Base-by-base conservation (phyloP, 1,140 invertebrate species). In the Hylaeus anthracinus region DNA sequence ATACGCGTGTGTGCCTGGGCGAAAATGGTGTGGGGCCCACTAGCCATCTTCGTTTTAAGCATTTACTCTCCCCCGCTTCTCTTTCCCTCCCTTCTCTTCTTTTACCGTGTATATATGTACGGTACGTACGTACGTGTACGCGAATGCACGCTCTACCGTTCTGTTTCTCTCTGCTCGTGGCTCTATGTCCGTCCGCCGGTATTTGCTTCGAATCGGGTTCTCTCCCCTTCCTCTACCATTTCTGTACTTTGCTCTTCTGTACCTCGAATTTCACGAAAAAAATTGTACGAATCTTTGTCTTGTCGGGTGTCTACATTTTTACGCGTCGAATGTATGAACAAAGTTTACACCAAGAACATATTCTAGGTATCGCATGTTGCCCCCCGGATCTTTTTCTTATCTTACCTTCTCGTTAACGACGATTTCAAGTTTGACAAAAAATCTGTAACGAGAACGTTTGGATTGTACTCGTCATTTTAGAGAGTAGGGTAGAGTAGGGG, bases 31-130 rank as follows among this genome's bases (percentile, higher is more conserved):
- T 88, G 85, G 89, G 89, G 84, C 86, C 84, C 88, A 86, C 90
- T 90, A 91, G 89, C 91, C 87, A 91, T 91, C 91, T 92, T 92
- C 90, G 90, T 92, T 91, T 91, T 90, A 91, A 92, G 89, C 90
- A 90, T 87, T 88, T 84, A 85, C 84, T 88, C 64, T 41, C 73
- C 78, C 76, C 66, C 74, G 83, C 75, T 72, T 75, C 83, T 55
- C 69, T 60, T 71, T 65, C 56, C 66, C 48, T 51, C 61, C 65
- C 64, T 82, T 53, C 80, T 77, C 81, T 78, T 81, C 80, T 66
- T 78, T 93, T 51, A 10, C 9, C 93, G 92, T 92, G 89, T 92
- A 90, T 64, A 56, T 15, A 91, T 91, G 90, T 90, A 48, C 65
- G 1, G 43, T 5, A 45, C 43, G 51, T 51, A 4, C 6, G 8